Evolutionary conservation across 2,797 vertebrate genomes (phyloP).

Genomic region (Saxicola maurus): DNA sequence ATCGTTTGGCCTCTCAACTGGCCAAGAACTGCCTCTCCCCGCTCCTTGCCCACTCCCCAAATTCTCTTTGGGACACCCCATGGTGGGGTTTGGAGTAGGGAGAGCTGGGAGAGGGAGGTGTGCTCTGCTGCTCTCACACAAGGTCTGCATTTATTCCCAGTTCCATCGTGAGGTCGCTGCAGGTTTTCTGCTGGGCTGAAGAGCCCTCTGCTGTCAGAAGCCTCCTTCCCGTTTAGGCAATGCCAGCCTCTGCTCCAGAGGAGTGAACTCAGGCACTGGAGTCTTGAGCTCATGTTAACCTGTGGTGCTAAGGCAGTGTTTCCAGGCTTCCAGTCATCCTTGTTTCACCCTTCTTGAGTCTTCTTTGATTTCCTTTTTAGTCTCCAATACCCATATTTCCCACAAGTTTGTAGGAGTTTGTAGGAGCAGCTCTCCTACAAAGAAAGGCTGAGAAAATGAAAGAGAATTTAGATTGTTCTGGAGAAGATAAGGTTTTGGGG

Average conservation of each 20-base stretch:
- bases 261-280: not conserved
- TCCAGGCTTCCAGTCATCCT: not conserved
- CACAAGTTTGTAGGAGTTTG: no score
- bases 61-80: not conserved
- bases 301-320: not conserved
- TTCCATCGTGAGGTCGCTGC: not conserved
- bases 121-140: accelerated
- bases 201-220: conserved; percentile 33
- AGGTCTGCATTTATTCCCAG: not conserved
- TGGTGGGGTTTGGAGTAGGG: not conserved
- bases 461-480: not conserved
- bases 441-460: not conserved
- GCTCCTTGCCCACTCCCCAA: accelerated
- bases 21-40: not conserved
- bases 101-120: not conserved
- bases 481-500: not conserved
- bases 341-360: not conserved
- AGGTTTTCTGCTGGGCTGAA: not conserved
- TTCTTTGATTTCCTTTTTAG: not conserved
- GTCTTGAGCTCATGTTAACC: not conserved
- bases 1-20: accelerated
- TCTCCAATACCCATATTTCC: not conserved
- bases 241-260: accelerated
- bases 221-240: not conserved
- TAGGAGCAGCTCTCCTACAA: not conserved